Evolutionary conservation across 2,113 vertebrate genomes (phyloP).

Genomic region (Callionymus lyra): DNA sequence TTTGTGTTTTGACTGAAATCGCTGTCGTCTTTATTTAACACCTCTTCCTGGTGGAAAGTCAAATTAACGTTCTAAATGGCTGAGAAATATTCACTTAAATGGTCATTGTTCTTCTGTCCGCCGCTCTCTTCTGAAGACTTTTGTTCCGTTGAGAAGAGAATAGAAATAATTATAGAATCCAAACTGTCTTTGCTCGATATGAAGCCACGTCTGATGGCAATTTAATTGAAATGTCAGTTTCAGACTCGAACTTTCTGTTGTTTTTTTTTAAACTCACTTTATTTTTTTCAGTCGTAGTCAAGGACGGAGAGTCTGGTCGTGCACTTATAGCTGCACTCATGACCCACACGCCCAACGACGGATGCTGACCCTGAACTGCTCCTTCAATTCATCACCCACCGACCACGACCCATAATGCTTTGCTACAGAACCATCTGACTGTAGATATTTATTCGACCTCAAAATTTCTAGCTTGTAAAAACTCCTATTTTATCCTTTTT

Average conservation of each 20-base stretch:
- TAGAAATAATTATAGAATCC: too few relatives aligned
- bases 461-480: too few relatives aligned
- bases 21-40: conserved; percentile 4
- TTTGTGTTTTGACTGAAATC: too few relatives aligned
- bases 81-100: not conserved
- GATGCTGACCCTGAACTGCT: conserved; percentile 52
- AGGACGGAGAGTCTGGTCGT: conserved; percentile 43
- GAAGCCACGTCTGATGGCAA: conserved; percentile 45
- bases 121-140: conserved; percentile 3
- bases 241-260: conserved; percentile 24
- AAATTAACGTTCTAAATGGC: conserved; percentile 5
- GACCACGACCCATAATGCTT: conserved; percentile 11
- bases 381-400: conserved; percentile 53
- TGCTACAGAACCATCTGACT: too few relatives aligned
- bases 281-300: conserved; percentile 27
- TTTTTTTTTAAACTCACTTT: conserved; percentile 25
- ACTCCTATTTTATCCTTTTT: too few relatives aligned
- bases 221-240: conserved; percentile 61
- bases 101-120: conserved; percentile 5
- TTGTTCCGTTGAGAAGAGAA: not conserved
- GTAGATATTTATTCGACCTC: too few relatives aligned
- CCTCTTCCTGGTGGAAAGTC: conserved; percentile 8
- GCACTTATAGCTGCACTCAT: conserved; percentile 40
- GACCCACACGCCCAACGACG: conserved; percentile 51
- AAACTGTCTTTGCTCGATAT: conserved; percentile 15